Evolutionary conservation across 2,888 invertebrate genomes (phyloP).

Genomic region (Tyria jacobaeae): DNA sequence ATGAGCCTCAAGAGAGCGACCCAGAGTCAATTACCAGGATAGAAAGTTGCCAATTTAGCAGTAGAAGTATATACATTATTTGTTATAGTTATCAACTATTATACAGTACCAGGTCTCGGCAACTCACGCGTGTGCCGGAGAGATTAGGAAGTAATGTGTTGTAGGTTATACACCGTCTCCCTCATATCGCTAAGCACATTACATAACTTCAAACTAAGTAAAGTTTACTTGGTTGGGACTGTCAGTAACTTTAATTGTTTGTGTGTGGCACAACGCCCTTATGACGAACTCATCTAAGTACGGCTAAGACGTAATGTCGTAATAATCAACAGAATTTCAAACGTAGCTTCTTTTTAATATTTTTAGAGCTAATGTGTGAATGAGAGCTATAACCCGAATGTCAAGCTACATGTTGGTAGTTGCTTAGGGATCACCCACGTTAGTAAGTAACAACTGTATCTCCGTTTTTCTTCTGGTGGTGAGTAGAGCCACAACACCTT

Average conservation of each 20-base stretch:
- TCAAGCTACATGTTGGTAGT: too few species aligned
- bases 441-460: too few species aligned
- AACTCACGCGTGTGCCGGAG: background rate
- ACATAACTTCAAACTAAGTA: constrained; percentile 1
- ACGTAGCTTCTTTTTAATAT: too few species aligned
- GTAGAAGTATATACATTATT: too few species aligned
- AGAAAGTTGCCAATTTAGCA: background rate
- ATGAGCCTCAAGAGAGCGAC: too few species aligned
- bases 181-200: constrained; percentile 1
- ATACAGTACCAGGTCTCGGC: background rate
- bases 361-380: too few species aligned
- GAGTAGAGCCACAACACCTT: too few species aligned
- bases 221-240: background rate
- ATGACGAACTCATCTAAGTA: background rate
- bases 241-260: constrained; percentile 4
- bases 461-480: too few species aligned
- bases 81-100: background rate
- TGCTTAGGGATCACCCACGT: too few species aligned
- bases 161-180: background rate
- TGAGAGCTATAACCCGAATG: too few species aligned
- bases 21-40: background rate
- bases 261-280: background rate
- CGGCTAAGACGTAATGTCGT: background rate
- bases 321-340: background rate
- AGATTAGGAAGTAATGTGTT: constrained; percentile 1